phyloP scores from a whole-genome alignment of 2,888 invertebrate genomes.

The Diarsia dahlii region DNA sequence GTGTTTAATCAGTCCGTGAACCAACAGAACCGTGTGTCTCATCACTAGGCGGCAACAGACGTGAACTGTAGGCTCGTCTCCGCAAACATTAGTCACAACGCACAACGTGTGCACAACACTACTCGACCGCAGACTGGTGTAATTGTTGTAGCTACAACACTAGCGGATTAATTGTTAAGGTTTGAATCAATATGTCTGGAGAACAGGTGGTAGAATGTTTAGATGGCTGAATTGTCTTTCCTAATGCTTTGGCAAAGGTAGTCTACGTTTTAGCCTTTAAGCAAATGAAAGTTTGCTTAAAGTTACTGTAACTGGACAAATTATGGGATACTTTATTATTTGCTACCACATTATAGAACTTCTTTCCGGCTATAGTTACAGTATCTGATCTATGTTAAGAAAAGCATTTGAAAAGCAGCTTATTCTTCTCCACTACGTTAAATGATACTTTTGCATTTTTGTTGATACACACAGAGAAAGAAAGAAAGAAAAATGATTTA shows the following conservation, averaged over 20 bases:
- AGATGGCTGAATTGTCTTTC: neutral
- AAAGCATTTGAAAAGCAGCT: no score
- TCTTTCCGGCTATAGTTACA: neutral
- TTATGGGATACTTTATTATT: constrained; percentile 1
- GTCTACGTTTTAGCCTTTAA: neutral
- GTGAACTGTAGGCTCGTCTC: constrained; percentile 72
- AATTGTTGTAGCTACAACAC: constrained; percentile 62
- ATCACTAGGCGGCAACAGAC: constrained; percentile 65
- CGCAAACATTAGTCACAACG: constrained; percentile 76
- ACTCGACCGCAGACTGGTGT: constrained; percentile 67
- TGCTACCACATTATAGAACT: neutral
- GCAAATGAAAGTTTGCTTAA: neutral
- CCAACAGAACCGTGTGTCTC: constrained; percentile 64
- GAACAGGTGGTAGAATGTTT: constrained; percentile 18
- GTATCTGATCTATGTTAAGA: neutral
- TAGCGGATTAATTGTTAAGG: constrained; percentile 56
- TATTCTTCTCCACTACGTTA: neutral
- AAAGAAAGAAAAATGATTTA: no score
- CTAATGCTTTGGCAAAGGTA: neutral
- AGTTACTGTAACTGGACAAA: constrained; percentile 15
- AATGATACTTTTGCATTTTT: neutral
- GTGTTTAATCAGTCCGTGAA: constrained; percentile 2
- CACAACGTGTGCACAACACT: constrained; percentile 63
- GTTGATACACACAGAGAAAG: neutral
- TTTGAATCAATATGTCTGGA: constrained; percentile 61